Evolutionary conservation across 2,797 vertebrate species (phyloP).

Genomic region (Trichosurus vulpecula): DNA sequence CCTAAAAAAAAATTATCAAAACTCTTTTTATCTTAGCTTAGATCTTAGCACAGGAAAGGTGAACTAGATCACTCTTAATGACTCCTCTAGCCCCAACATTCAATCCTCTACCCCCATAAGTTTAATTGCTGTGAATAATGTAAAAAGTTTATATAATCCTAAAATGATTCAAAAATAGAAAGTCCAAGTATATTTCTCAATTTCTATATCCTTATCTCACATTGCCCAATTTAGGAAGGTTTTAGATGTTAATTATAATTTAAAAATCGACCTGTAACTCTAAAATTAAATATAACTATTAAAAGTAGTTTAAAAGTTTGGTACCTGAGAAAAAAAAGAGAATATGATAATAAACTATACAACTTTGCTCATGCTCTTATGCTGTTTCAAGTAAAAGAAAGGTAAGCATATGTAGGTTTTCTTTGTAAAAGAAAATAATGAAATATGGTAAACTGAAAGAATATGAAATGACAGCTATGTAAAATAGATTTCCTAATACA

Average conservation of each 20-base stretch:
- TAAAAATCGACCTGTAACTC: not conserved
- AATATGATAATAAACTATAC: not conserved
- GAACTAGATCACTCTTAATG: not conserved
- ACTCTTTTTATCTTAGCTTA: conserved; percentile 22
- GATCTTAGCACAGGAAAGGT: not conserved
- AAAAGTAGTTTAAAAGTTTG: conserved; percentile 19
- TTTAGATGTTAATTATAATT: not conserved
- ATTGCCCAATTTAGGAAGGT: not conserved
- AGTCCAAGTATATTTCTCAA: not conserved
- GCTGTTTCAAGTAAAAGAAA: not conserved
- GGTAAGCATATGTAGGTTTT: not conserved
- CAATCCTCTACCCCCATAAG: not conserved
- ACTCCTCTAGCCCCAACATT: not conserved
- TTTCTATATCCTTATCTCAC: not conserved
- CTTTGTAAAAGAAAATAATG: not conserved
- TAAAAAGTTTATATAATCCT: conserved; percentile 17
- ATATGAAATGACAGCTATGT: not conserved
- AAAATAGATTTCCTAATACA: not conserved
- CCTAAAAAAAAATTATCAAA: conserved; percentile 45
- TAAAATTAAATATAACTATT: not conserved
- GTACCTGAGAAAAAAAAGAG: not conserved
- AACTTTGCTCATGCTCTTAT: not conserved
- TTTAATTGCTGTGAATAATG: not conserved
- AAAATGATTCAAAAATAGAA: not conserved
- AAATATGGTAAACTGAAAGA: not conserved